Evolutionary conservation across 2,113 vertebrate species (phyloP), one percentile per base, ranked within the genome.

Genomic region (Sebastes fasciatus): DNA sequence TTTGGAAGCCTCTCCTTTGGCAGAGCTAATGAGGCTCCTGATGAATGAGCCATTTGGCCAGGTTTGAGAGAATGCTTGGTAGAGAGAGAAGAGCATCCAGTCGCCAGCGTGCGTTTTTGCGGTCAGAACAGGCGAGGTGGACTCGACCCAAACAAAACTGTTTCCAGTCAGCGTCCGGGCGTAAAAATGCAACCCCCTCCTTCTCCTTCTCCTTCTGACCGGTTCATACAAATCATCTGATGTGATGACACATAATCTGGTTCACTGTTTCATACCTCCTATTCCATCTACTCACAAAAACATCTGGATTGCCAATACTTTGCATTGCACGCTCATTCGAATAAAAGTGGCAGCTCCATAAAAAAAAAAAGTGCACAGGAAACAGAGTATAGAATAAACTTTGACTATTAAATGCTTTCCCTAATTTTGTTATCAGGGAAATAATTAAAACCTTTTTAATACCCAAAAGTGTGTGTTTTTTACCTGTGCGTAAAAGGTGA

Each of bases 401-500:
- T 12, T 23, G 3, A 2, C 5, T 48, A 2, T 1, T 46, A 62
- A 43, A 62, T 11, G 23, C 23, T 48, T 1, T n/a, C 16, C 13
- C 1, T 55, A 1, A 34, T 76, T 45, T 8, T 65, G 5, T 19
- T 12, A 63, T 6, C 4, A 7, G 3, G 17, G 3, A 7, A 8
- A 14, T 43, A 8, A 14, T 43, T 2, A 11, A 51, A 51, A 43
- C 21, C 2, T 11, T 2, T 54, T 62, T 3, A 61, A 8, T 5
- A 61, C 48, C 7, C 60, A 5, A 11, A 61, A 34, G 60, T 61
- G 60, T 45, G 4, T 19, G 16, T 21, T 14, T 74, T 77, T 88
- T 95, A 96, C 96, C 93, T 96, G 94, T 85, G 92, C 86, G 87
- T 86, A 94, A 67, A 94, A 78, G 52, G 58, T 68, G 79, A 95